These are phyloP conservation scores for Epizoanthus stellaris DNA, from an alignment of 92 coral and sea anemone genomes.

Conservation along the genomic window DNA sequence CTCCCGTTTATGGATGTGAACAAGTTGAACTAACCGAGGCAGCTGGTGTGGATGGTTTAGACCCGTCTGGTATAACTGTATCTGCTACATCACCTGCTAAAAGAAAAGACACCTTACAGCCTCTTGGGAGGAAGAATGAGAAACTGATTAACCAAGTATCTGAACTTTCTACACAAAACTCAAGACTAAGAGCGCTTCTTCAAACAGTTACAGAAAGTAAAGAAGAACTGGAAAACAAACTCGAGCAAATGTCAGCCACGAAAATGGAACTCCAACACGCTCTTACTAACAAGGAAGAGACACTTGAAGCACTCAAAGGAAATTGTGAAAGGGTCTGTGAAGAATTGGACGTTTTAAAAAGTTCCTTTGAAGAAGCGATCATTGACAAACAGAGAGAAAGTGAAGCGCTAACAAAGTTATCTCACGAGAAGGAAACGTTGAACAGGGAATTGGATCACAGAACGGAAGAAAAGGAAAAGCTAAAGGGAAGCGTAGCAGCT, in stretches of 20 bases:
- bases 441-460: conserved; percentile 25
- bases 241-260: background rate
- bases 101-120: no score
- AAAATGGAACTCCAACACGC: conserved; percentile 14
- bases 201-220: conserved; percentile 48
- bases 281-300: conserved; percentile 21
- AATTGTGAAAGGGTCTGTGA: conserved; percentile 38
- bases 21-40: conserved; percentile 2
- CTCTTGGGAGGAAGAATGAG: background rate
- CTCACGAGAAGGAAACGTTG: background rate
- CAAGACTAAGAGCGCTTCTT: conserved; percentile 23
- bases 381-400: conserved; percentile 29
- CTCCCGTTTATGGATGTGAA: background rate
- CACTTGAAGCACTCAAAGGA: conserved; percentile 26
- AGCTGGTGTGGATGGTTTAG: background rate
- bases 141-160: conserved; percentile 1
- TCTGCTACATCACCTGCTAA: background rate
- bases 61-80: background rate
- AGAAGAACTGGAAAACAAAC: conserved; percentile 50
- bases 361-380: conserved; percentile 24
- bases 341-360: conserved; percentile 16
- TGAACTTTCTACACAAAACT: conserved; percentile 13
- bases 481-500: conserved; percentile 7
- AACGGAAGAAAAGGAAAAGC: conserved; percentile 35
- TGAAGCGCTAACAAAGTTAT: background rate